These are phyloP conservation scores for Drosophila neotestacea DNA, from an alignment of 2,888 invertebrate species.

Conservation along the genomic window DNA sequence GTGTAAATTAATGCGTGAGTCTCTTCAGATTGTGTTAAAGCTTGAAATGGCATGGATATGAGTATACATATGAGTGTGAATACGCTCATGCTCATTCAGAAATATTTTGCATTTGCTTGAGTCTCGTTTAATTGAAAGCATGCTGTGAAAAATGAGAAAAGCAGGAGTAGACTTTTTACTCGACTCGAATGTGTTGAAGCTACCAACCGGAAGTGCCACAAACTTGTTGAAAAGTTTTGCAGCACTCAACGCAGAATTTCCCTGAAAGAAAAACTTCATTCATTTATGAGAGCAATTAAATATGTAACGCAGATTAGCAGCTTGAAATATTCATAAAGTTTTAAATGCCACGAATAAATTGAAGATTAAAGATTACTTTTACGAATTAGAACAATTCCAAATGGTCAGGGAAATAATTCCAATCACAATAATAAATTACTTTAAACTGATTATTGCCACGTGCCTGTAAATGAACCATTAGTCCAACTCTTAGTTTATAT, in stretches of 20 bases:
- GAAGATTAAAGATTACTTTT: conserved; percentile 9
- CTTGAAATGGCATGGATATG: conserved; percentile 29
- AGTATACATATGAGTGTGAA: conserved; percentile 10
- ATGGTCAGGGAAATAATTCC: background rate
- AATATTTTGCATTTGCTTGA: conserved; percentile 1
- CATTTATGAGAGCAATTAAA: conserved; percentile 47
- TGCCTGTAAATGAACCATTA: background rate
- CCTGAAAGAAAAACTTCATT: conserved; percentile 14
- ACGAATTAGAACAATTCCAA: background rate
- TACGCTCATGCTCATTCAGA: conserved; percentile 4
- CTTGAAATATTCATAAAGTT: conserved; percentile 46
- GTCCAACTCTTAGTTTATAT: background rate
- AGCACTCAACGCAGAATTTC: conserved; percentile 4
- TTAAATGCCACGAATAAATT: conserved; percentile 13
- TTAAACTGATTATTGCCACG: background rate
- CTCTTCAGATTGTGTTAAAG: conserved; percentile 45
- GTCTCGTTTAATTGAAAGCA: conserved; percentile 8
- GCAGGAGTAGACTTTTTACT: background rate
- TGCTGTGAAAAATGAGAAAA: conserved; percentile 22
- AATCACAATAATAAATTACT: background rate
- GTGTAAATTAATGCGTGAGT: conserved; percentile 69
- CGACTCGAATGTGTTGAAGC: conserved; percentile 4
- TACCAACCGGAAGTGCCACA: conserved; percentile 30
- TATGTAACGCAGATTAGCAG: conserved; percentile 43
- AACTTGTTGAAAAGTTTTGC: conserved; percentile 56